Percentiles rank a stretch among this genome's conserved stretches.
Evolutionary conservation across 2,888 invertebrate species (phyloP).

Genomic region (Sarcophaga carnaria): DNA sequence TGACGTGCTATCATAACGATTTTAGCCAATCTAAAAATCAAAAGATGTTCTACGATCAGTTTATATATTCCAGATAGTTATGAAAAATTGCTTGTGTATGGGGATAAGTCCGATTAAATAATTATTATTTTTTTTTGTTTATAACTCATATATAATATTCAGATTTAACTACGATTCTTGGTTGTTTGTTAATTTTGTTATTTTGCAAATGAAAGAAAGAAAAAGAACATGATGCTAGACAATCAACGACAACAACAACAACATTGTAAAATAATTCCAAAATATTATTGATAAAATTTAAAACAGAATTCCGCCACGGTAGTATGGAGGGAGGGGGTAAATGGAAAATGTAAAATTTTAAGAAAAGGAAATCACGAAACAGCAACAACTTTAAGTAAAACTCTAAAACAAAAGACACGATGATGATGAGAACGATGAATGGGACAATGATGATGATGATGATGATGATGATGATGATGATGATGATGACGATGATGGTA

Average conservation of each 20-base stretch:
- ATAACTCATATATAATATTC: background rate
- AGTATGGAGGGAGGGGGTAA: conserved; percentile 27
- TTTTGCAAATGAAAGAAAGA: conserved; percentile 27
- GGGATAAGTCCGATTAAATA: conserved; percentile 68
- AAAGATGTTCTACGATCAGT: no score
- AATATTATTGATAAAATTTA: conserved; percentile 56
- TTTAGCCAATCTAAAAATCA: no score
- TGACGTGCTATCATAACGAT: no score
- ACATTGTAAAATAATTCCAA: conserved; percentile 36
- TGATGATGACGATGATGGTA: conserved; percentile 50
- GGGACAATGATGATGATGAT: background rate
- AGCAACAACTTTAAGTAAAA: conserved; percentile 42
- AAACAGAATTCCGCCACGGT: conserved; percentile 11
- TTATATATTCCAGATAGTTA: no score
- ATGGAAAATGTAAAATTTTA: conserved; percentile 15
- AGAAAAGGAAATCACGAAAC: conserved; percentile 47
- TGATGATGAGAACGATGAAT: conserved; percentile 6
- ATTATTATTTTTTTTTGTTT: conserved; percentile 37
- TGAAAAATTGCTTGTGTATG: no score
- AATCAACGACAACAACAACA: conserved; percentile 17
- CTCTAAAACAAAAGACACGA: conserved; percentile 56
- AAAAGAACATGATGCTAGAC: background rate
- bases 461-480: background rate
- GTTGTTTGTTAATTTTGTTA: conserved; percentile 26
- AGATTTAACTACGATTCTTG: no score